Evolutionary conservation across 2,888 invertebrate genomes (phyloP).

Genomic region (Andrena minutula): DNA sequence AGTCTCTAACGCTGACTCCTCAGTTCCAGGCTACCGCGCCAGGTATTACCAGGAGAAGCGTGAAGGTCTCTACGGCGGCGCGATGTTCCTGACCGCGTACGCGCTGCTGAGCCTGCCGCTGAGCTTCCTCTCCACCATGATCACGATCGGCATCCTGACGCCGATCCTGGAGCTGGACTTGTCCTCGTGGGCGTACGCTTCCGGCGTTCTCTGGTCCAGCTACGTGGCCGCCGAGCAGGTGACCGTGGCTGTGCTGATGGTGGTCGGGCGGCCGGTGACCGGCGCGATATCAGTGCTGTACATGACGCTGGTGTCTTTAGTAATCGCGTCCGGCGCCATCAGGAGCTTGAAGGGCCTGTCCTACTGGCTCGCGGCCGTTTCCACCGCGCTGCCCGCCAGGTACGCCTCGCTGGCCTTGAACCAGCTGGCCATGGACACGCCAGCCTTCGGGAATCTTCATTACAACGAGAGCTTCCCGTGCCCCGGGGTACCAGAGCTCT

Average conservation of each 20-base stretch:
- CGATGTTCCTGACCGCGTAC: slow-evolving; percentile 93
- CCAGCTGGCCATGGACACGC: slow-evolving; percentile 80
- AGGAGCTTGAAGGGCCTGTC: slow-evolving; percentile 81
- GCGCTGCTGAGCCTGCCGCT: slow-evolving; percentile 93
- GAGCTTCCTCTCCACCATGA: slow-evolving; percentile 91
- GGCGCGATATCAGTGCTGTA: slow-evolving; percentile 93
- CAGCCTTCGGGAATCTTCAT: slow-evolving; percentile 79
- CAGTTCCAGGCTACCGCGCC: slow-evolving; percentile 94
- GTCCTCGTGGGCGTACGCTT: slow-evolving; percentile 79
- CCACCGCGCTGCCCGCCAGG: slow-evolving; percentile 80
- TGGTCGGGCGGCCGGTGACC: slow-evolving; percentile 91
- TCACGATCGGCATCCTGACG: slow-evolving; percentile 90
- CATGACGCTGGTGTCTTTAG: slow-evolving; percentile 89
- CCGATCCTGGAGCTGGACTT: slow-evolving; percentile 85
- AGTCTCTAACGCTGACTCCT: slow-evolving; percentile 34
- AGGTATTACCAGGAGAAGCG: slow-evolving; percentile 96
- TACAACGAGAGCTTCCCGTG: slow-evolving; percentile 86
- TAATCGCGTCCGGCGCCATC: slow-evolving; percentile 80
- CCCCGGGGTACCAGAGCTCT: slow-evolving; percentile 85
- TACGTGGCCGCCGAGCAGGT: slow-evolving; percentile 95
- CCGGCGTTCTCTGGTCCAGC: slow-evolving; percentile 91
- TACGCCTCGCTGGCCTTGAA: slow-evolving; percentile 83
- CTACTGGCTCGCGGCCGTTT: slow-evolving; percentile 80
- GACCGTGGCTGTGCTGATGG: slow-evolving; percentile 92
- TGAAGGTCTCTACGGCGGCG: slow-evolving; percentile 95